A percentile compares a stretch with the other conserved stretches of the same genome.
Evolutionary conservation across 2,888 invertebrate genomes (phyloP).

Genomic region (Muschampia plurimacula): DNA sequence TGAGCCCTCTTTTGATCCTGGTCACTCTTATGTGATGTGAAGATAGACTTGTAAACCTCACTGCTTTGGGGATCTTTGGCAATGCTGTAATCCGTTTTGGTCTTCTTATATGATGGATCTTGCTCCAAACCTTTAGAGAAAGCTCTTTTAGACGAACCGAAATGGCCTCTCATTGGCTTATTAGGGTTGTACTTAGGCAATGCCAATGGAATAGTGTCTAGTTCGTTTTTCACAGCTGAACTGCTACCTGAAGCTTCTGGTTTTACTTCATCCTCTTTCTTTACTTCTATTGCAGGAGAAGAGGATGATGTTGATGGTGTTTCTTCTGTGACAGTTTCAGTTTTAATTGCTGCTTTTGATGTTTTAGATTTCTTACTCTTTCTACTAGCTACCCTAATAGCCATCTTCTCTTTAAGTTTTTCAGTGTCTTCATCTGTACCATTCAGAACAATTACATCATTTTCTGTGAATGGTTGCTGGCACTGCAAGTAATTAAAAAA

Average conservation of each 20-base stretch:
- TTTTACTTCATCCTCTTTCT: slow-evolving; percentile 62
- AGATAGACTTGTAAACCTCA: slow-evolving; percentile 97
- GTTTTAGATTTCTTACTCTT: slow-evolving; percentile 88
- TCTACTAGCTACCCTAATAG: slow-evolving; percentile 88
- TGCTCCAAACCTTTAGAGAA: slow-evolving; percentile 70
- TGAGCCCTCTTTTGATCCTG: slow-evolving; percentile 95
- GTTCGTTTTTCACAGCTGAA: slow-evolving; percentile 68
- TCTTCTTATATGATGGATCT: slow-evolving; percentile 91
- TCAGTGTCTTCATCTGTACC: slow-evolving; percentile 92
- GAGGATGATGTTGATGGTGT: slow-evolving; percentile 44
- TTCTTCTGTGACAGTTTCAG: slow-evolving; percentile 55
- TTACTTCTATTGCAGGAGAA: slow-evolving; percentile 48
- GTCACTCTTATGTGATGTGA: slow-evolving; percentile 95
- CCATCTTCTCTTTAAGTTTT: slow-evolving; percentile 87
- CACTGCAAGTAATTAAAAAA: slow-evolving; percentile 83
- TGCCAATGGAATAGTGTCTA: slow-evolving; percentile 76
- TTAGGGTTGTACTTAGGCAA: slow-evolving; percentile 78
- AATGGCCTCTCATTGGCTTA: slow-evolving; percentile 73
- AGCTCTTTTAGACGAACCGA: slow-evolving; percentile 76
- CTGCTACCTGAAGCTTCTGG: slow-evolving; percentile 72
- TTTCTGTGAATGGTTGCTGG: slow-evolving; percentile 90
- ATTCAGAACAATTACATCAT: slow-evolving; percentile 95
- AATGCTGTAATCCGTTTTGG: slow-evolving; percentile 93
- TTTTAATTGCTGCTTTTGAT: slow-evolving; percentile 56
- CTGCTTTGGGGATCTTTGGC: slow-evolving; percentile 96